These are phyloP conservation scores for Phallusia fumigata DNA, from an alignment of 23 tunicate species.

Conservation along the genomic window DNA sequence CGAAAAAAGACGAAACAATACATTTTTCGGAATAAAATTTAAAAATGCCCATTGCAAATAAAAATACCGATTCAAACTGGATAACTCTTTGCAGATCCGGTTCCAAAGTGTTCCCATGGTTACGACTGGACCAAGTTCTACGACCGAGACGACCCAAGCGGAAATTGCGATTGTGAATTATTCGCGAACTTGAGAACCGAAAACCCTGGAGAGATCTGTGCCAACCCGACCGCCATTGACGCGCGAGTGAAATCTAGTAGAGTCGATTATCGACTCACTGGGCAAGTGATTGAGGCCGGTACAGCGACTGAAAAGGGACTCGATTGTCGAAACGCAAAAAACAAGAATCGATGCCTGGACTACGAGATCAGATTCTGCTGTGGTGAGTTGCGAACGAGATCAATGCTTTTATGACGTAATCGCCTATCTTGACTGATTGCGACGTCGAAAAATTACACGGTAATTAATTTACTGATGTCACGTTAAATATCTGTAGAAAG, in stretches of 20 bases:
- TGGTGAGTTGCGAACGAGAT: constrained; percentile 7
- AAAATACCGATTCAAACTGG: no score
- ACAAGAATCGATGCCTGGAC: not conserved
- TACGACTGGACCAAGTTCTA: constrained; percentile 2
- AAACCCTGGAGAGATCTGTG: not conserved
- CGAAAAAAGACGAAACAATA: no score
- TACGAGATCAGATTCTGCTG: constrained; percentile 20
- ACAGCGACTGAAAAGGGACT: constrained; percentile 1
- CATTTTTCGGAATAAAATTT: no score
- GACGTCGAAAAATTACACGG: no score
- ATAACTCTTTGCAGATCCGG: not conserved
- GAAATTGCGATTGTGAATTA: not conserved
- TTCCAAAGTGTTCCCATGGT: constrained; percentile 13
- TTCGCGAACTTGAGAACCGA: not conserved
- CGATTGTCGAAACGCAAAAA: not conserved
- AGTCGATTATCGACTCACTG: constrained; percentile 14
- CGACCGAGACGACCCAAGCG: not conserved
- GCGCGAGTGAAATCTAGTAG: not conserved
- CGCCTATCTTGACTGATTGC: no score
- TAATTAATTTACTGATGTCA: no score
- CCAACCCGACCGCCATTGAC: not conserved
- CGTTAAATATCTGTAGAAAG: no score
- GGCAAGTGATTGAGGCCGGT: not conserved
- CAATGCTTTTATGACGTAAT: not conserved
- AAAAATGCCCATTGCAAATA: no score